phyloP scores from a whole-genome alignment of 2,888 invertebrate species.

The Papilio protenor region DNA sequence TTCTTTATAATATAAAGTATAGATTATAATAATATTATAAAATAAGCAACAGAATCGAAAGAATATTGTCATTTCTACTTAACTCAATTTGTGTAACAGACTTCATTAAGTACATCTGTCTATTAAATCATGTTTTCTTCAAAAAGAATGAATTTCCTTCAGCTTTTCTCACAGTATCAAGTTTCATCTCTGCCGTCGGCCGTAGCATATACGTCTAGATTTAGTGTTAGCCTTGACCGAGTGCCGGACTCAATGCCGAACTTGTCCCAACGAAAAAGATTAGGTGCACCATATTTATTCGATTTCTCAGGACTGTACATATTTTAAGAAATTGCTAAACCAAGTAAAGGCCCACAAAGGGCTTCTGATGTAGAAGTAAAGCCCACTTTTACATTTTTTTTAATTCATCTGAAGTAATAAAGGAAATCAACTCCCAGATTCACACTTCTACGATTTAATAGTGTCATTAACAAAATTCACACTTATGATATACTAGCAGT shows the following conservation, averaged over 20 bases:
- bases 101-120: background rate
- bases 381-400: too few species aligned
- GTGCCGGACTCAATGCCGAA: conserved; percentile 30
- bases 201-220: conserved; percentile 13
- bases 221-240: conserved; percentile 32
- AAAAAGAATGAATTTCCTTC: background rate
- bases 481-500: too few species aligned
- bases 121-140: background rate
- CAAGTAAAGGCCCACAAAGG: too few species aligned
- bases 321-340: background rate
- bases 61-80: background rate
- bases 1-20: too few species aligned
- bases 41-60: background rate
- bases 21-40: too few species aligned
- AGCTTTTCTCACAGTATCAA: background rate
- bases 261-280: conserved; percentile 17
- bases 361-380: too few species aligned
- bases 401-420: too few species aligned
- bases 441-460: too few species aligned
- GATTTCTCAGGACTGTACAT: background rate
- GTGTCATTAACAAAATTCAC: too few species aligned
- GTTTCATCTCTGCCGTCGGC: background rate
- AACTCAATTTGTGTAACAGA: background rate
- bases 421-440: too few species aligned
- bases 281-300: conserved; percentile 15